Percentiles rank a stretch among this genome's conserved stretches.
Evolutionary conservation across 2,113 vertebrate genomes (phyloP).

Genomic region (Lycocorax pyrrhopterus): DNA sequence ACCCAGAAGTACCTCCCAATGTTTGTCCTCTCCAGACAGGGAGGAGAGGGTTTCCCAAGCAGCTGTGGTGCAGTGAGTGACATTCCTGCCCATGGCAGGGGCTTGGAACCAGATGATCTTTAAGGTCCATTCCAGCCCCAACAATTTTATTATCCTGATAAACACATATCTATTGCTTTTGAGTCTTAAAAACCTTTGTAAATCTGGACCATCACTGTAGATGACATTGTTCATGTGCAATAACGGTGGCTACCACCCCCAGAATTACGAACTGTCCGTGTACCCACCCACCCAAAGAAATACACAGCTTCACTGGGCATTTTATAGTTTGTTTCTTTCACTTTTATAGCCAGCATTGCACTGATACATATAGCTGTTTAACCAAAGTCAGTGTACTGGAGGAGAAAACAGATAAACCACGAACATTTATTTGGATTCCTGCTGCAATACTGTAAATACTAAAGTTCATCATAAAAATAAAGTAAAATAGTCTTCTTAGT

Average conservation of each 20-base stretch:
- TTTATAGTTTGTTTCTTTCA: constrained; percentile 29
- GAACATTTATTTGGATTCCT: constrained; percentile 57
- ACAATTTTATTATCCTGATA: neutral
- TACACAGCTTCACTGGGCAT: neutral
- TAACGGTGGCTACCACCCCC: neutral
- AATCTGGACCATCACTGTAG: neutral
- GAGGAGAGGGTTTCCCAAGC: neutral
- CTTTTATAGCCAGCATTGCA: constrained; percentile 42
- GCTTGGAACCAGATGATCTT: neutral
- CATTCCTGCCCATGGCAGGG: neutral
- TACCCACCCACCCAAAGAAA: neutral
- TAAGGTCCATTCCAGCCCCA: neutral
- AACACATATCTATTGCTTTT: neutral
- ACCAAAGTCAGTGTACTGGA: constrained; percentile 36
- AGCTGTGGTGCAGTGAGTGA: neutral
- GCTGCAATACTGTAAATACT: neutral
- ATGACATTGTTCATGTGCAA: neutral
- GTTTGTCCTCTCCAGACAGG: neutral
- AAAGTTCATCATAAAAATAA: constrained; percentile 46
- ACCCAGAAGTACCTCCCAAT: accelerated
- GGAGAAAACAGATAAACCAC: constrained; percentile 51
- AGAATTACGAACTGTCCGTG: neutral
- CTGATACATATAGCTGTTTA: constrained; percentile 61
- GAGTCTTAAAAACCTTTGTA: neutral
- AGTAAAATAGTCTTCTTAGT: neutral